phyloP scores from a whole-genome alignment of 2,113 vertebrate genomes.

The Chaetura pelagica region DNA sequence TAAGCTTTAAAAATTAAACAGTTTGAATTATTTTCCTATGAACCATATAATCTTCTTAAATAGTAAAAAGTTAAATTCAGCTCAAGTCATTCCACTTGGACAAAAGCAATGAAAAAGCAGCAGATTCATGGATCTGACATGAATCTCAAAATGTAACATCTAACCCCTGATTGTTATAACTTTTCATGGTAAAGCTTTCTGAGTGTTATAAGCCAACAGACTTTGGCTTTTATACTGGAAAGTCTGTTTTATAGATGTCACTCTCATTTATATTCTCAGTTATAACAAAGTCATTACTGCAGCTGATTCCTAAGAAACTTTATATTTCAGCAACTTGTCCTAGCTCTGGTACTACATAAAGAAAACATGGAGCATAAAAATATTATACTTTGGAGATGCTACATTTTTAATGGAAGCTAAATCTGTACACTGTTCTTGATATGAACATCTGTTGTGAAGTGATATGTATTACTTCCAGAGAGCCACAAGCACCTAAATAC shows the following conservation, averaged over 20 bases:
- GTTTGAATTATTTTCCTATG: slow-evolving; percentile 56
- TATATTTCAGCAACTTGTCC: neutral
- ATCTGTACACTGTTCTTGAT: neutral
- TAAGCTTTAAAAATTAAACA: slow-evolving; percentile 58
- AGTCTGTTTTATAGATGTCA: slow-evolving; percentile 36
- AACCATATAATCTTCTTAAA: slow-evolving; percentile 37
- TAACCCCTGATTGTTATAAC: neutral
- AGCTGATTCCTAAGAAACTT: slow-evolving; percentile 21
- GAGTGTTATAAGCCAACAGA: slow-evolving; percentile 18
- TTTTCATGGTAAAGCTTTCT: slow-evolving; percentile 45
- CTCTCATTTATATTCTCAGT: slow-evolving; percentile 10
- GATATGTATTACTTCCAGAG: neutral
- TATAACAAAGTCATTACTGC: slow-evolving; percentile 17
- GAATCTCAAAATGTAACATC: neutral
- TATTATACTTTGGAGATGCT: neutral
- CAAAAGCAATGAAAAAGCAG: neutral
- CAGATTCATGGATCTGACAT: neutral
- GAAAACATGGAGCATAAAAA: neutral
- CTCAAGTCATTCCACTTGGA: neutral
- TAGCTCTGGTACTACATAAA: neutral
- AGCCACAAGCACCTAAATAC: neutral
- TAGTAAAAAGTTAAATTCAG: slow-evolving; percentile 46
- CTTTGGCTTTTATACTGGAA: slow-evolving; percentile 45
- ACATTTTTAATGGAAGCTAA: neutral
- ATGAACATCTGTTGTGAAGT: neutral